Evolutionary conservation across 2,888 invertebrate genomes (phyloP), one percentile per base, ranked within the genome.

Genomic region (Oscheius myriophilus): DNA sequence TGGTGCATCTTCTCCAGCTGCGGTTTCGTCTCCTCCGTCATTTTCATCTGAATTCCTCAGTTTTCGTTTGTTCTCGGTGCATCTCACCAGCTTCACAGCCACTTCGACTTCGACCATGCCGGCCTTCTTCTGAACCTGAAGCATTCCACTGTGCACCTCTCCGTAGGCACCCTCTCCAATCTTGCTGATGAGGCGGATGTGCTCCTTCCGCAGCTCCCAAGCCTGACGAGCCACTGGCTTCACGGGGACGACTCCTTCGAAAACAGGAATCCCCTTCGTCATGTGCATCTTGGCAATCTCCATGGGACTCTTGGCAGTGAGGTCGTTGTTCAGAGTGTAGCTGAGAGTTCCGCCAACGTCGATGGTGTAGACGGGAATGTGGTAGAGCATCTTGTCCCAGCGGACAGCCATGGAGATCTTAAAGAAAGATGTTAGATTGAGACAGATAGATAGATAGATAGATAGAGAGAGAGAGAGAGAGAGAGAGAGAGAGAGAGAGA

Each of bases 141-240:
- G 25, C 23, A 26, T 23, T 53, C 53, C 53, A 9, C 16, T 23
- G 7, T 21, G 14, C 26, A 53, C 53, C 21, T 53, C 53, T 16
- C 53, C 53, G 21, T 18, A 53, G 14, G 53, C 53, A 4, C 53
- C 53, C 26, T 53, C 53, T 25, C 53, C 53, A 14, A 53, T 53
- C 25, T 53, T 53, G 14, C 14, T 18, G 16, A 26, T 25, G n/a
- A 53, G 16, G 14, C 16, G 14, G 14, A 53, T 18, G 18, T 53
- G 23, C 14, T 23, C 23, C 16, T 26, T 23, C 14, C 21, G 21
- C 53, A 53, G 14, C 21, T 53, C 53, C 53, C 53, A 53, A 2
- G 14, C 53, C 53, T 53, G 33, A 9, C 33, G 33, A 9, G 33
- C 18, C 3, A 49, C 11, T 3, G 49, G 21, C n/a, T 49, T 49